Evolutionary conservation across 2,888 invertebrate genomes (phyloP), one percentile per base, ranked within the genome.

Genomic region (Rotaria magnacalcarata): DNA sequence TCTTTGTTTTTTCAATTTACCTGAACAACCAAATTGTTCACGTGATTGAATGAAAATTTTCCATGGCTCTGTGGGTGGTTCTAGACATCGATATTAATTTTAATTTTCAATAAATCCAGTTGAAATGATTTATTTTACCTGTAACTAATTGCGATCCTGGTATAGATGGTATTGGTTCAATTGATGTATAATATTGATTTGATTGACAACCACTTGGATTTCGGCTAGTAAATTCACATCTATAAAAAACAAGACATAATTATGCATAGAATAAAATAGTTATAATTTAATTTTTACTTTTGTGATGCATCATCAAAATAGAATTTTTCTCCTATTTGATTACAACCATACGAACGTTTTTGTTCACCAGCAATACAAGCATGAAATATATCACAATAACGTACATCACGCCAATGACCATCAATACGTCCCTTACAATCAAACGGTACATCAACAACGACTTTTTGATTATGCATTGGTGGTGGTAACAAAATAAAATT

Each of bases 331-430:
- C 85, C 87, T 10, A 85, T 27, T 74, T 87, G 87, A 58, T 85
- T 85, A 67, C 87, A 87, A 24, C 84, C 85, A 56, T 85, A 87
- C 0, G 87, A 85, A 50, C 85, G 85, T 84, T 84, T 87, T 27
- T 87, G 85, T 47, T 85, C 85, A 24, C 85, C 85, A 67, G 58
- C 85, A 21, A 85, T 43, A 50, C 87, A 87, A 11, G 87, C 87
- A 74, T 87, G 87, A 27, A 84, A 87, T 21, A 87, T 84, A 84
- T 87, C 87, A 87, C 87, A 87, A 74, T 58, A 87, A 16, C 75
- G 56, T 16, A 34, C 27, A 56, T 87, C 85, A 56, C 85, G 54
- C 85, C 85, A 85, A 52, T 87, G 87, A 47, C 87, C 87, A 50
- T 87, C 84, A 14, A 74, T 34, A 43, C 84, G 41, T 50, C 84